Evolutionary conservation across 2,888 invertebrate genomes (phyloP).

Genomic region (Noctua fimbriata): DNA sequence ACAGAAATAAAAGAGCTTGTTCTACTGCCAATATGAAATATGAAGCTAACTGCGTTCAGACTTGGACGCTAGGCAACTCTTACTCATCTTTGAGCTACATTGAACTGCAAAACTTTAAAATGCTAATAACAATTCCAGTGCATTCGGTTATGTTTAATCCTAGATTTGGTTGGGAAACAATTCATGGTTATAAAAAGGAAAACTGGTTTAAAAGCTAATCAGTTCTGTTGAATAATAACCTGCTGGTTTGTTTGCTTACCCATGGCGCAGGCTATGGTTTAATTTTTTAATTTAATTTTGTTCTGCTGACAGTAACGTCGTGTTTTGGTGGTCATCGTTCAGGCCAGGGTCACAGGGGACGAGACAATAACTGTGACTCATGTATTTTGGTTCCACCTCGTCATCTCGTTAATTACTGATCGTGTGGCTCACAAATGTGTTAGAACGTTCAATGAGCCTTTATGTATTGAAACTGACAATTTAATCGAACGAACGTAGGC

Average conservation of each 20-base stretch:
- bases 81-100: constrained; percentile 75
- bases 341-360: constrained; percentile 69
- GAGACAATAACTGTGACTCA: constrained; percentile 79
- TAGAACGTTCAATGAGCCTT: constrained; percentile 68
- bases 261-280: constrained; percentile 15
- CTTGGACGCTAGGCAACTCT: constrained; percentile 74
- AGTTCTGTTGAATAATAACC: background rate
- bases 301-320: constrained; percentile 43
- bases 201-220: constrained; percentile 1
- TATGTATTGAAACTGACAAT: constrained; percentile 59
- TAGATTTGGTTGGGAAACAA: background rate
- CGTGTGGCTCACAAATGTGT: constrained; percentile 67
- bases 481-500: constrained; percentile 58
- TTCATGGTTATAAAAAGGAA: background rate
- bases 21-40: constrained; percentile 80
- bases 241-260: background rate
- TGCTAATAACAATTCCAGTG: constrained; percentile 42
- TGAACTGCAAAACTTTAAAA: constrained; percentile 65
- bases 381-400: constrained; percentile 73
- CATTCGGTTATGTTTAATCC: constrained; percentile 1
- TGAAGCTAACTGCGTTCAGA: constrained; percentile 79
- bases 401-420: constrained; percentile 82
- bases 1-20: constrained; percentile 82
- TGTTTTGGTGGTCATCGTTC: constrained; percentile 70
- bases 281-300: constrained; percentile 57